Evolutionary conservation across 2,113 vertebrate genomes (phyloP).

Genomic region (Oryzias curvinotus): DNA sequence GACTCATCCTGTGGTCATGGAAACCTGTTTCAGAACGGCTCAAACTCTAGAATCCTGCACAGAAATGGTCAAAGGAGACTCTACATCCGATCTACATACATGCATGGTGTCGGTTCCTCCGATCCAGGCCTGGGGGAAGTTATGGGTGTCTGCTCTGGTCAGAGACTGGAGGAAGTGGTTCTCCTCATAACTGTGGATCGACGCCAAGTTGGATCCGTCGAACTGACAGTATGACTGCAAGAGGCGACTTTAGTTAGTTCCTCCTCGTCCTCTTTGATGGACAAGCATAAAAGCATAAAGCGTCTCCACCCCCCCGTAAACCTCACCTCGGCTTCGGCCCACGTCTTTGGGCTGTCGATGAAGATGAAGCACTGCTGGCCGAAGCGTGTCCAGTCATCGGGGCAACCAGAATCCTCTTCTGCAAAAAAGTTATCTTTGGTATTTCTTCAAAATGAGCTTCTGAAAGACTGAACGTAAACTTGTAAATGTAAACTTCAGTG

Average conservation of each 20-base stretch:
- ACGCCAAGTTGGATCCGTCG: conserved; percentile 37
- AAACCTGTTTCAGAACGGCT: too few species aligned
- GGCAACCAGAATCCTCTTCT: background rate
- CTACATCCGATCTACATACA: background rate
- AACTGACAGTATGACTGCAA: conserved; percentile 42
- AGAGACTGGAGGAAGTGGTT: conserved; percentile 23
- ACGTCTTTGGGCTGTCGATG: conserved; percentile 26
- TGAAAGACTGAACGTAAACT: too few species aligned
- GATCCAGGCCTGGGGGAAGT: conserved; percentile 43
- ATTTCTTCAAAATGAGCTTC: too few species aligned
- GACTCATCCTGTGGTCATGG: too few species aligned
- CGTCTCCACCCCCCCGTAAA: background rate
- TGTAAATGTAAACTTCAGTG: too few species aligned
- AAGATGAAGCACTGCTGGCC: conserved; percentile 2
- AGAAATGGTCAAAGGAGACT: background rate
- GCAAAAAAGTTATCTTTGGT: background rate
- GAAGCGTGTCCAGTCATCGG: background rate
- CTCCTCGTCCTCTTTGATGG: background rate
- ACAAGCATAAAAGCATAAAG: background rate
- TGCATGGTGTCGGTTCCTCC: conserved; percentile 10
- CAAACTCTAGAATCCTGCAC: background rate
- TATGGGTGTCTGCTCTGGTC: background rate
- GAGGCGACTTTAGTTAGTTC: background rate
- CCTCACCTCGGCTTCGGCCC: conserved; percentile 50
- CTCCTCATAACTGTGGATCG: conserved; percentile 21